Evolutionary conservation across 1,140 invertebrate species (phyloP), one percentile per base, ranked within the genome.

Genomic region (Heliconius melpomene): DNA sequence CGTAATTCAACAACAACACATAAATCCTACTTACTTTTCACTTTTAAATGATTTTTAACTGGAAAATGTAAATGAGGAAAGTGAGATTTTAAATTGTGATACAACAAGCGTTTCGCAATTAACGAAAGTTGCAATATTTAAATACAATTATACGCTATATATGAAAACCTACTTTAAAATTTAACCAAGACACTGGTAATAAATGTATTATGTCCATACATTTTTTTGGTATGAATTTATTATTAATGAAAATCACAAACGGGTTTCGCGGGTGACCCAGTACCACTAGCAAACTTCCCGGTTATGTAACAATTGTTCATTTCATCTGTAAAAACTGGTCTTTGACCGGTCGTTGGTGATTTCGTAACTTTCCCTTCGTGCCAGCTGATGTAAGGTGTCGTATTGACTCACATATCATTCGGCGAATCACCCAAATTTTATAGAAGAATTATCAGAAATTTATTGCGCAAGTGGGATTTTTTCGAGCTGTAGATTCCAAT

Each of bases 271-370:
- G 32, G 32, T 70, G 75, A 77, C 75, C 75, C 60, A 77, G 38
- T 70, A 77, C 75, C 60, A 77, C 60, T 70, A 77, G 66, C 60
- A 36, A 76, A 46, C 60, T 79, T 36, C 78, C 60, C 73, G 46
- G 60, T 79, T 79, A 79, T 50, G 66, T 75, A 75, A 79, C 74
- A 79, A 79, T 79, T 79, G 72, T 75, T 75, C 78, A 75, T 75
- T 74, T 75, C 78, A 60, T 71, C 78, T 74, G 78, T 75, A 79
- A 79, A 79, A 79, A 79, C 78, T 79, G 78, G 78, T 79, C 78
- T 54, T 74, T 32, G 73, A 26, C 71, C 78, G 60, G 78, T 70
- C 46, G 78, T 16, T 74, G 72, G 7, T 52, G 40, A 74, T 79
- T 79, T 79, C 60, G 72, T 79, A 79, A 79, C 78, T 79, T 79